phyloP scores from a whole-genome alignment of 2,113 vertebrate genomes.

The Heterotilapia buettikoferi region DNA sequence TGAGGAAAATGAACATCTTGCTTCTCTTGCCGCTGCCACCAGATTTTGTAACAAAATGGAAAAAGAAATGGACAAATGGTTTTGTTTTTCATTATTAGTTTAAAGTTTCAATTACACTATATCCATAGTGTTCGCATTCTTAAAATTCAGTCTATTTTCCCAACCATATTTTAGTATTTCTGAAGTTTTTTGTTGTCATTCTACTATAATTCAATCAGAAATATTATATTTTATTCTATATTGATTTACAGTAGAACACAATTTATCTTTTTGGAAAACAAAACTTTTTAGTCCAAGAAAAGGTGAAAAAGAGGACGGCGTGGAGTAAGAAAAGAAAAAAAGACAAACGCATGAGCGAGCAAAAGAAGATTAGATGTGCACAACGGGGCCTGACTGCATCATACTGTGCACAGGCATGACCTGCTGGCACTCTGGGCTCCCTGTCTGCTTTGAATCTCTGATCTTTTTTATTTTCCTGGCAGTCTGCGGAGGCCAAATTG shows the following conservation, averaged over 20 bases:
- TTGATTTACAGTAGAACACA: fast-evolving
- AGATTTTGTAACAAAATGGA: neutral
- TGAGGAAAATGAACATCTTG: neutral
- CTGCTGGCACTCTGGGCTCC: neutral
- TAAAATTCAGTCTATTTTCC: neutral
- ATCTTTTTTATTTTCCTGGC: neutral
- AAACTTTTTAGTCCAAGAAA: neutral
- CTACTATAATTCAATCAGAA: neutral
- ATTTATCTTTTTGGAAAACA: neutral
- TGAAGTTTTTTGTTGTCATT: neutral
- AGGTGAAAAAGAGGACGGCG: fast-evolving
- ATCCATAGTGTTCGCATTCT: neutral
- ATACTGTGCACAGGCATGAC: neutral
- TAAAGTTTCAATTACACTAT: neutral
- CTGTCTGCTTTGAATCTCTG: neutral
- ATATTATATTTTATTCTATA: neutral
- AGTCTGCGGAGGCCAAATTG: neutral
- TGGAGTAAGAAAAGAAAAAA: neutral
- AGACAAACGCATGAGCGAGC: neutral
- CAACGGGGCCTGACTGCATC: neutral
- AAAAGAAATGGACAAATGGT: neutral
- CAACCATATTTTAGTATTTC: neutral
- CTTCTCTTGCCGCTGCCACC: fast-evolving
- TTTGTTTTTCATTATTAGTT: neutral
- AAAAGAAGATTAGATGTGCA: neutral